Evolutionary conservation across 2,888 invertebrate species (phyloP), one percentile per base, ranked within the genome.

Genomic region (Smittia sp.): DNA sequence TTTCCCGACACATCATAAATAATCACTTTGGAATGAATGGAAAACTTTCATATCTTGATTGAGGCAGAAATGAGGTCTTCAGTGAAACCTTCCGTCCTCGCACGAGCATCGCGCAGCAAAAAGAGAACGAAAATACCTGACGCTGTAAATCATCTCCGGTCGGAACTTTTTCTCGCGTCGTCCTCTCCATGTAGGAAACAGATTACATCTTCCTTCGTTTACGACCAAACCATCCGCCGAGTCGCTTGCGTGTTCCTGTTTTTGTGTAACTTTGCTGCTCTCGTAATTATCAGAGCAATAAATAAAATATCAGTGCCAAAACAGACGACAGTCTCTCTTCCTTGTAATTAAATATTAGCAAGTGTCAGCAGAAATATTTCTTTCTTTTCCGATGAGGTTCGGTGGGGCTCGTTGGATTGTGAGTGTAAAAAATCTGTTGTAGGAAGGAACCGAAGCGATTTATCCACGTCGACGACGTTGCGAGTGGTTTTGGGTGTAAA

Each of bases 221-320:
- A 20, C 25, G 25, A 63, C n/a, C 15, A 25, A 63, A 13, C 27
- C 63, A 13, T 27, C 27, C 7, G 25, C 22, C 15, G 13, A 63
- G n/a, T 63, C 25, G 3, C 63, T 27, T 24, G 13, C 27, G 27
- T 25, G 22, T 63, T n/a, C 25, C 25, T 25, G 63, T 24, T 13
- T 63, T 27, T 27, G 63, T 24, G 4, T n/a, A 25, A 4, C 11
- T 15, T 62, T 54, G 11, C 27, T 70, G 27, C 24, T 32, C 46
- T 27, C 58, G 72, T 72, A 72, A 72, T 72, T 72, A 72, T 72
- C 72, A 38, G 24, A 38, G 72, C 32, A 54, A 72, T 72, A 72
- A 72, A 72, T 72, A 72, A 72, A 25, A 72, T 72, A 72, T 72
- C 69, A 69, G 69, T 69, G 54, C 52, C 69, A 46, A 18, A 69